phyloP scores from a whole-genome alignment of 2,888 invertebrate genomes.

The Exephanes ischioxanthus region DNA sequence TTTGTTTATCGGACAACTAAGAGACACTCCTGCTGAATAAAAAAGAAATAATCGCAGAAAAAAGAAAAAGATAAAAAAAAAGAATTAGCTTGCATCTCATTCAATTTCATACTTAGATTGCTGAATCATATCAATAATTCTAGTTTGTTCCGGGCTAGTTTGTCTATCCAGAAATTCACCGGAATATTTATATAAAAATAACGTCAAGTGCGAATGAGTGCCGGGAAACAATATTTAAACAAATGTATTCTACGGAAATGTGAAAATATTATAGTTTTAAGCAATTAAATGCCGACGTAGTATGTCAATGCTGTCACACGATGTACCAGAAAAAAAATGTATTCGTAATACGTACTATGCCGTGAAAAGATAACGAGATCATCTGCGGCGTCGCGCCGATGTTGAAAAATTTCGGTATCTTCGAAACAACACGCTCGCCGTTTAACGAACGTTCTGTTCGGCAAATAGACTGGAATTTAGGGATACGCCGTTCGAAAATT shows the following conservation, averaged over 20 bases:
- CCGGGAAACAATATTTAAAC: not conserved
- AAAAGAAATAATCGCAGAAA: constrained; percentile 38
- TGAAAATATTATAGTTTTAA: constrained; percentile 36
- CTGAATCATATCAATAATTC: constrained; percentile 66
- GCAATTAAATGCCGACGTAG: not conserved
- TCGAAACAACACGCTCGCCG: constrained; percentile 8
- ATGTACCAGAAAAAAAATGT: not conserved
- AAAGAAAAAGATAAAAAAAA: not conserved
- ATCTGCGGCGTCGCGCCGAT: constrained; percentile 4
- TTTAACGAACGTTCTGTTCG: constrained; percentile 18
- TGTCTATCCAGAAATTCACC: constrained; percentile 35
- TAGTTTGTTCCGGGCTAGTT: constrained; percentile 57
- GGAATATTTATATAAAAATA: constrained; percentile 1
- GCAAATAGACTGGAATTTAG: constrained; percentile 41
- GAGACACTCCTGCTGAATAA: constrained; percentile 12
- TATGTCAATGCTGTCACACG: not conserved
- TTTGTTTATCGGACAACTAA: constrained; percentile 34
- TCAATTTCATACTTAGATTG: constrained; percentile 55
- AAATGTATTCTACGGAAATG: constrained; percentile 4
- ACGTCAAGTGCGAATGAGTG: constrained; percentile 6
- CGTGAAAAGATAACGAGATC: not conserved
- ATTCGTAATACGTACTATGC: constrained; percentile 44
- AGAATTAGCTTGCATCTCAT: constrained; percentile 40
- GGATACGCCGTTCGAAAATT: constrained; percentile 29
- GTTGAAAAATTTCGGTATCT: not conserved